Conservation (phyloP, 2,797 vertebrate genomes). For the Toxotes lorentzi region DNA sequence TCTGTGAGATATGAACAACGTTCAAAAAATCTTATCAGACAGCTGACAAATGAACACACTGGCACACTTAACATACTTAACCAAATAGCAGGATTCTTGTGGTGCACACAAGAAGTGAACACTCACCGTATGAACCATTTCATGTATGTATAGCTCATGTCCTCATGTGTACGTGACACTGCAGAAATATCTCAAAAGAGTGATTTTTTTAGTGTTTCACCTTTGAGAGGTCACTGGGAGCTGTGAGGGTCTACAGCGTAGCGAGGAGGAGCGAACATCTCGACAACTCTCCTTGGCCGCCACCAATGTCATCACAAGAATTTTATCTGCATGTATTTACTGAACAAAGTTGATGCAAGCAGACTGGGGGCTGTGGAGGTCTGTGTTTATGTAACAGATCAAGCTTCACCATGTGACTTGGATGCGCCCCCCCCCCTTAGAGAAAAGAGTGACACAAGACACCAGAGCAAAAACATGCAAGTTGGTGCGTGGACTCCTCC, state of each 20-base stretch:
- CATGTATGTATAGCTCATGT: background rate
- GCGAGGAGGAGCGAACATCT: conserved; percentile 67
- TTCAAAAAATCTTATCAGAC: conserved; percentile 2
- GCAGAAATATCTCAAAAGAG: background rate
- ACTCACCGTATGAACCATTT: background rate
- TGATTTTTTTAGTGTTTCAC: conserved; percentile 36
- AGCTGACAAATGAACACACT: conserved; percentile 14
- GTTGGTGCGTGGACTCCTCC: conserved; percentile 62
- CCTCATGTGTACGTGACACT: background rate
- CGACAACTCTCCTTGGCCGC: conserved; percentile 75
- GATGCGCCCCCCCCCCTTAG: conserved; percentile 55
- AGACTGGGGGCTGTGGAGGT: conserved; percentile 78
- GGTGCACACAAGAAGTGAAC: background rate
- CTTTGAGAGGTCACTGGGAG: conserved; percentile 63
- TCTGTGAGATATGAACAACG: conserved; percentile 16
- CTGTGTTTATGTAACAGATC: conserved; percentile 84
- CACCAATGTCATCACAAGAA: conserved; percentile 76
- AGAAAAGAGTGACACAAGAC: conserved; percentile 83
- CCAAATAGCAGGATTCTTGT: background rate
- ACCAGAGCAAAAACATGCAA: conserved; percentile 73
- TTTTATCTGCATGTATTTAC: conserved; percentile 67
- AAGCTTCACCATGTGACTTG: conserved; percentile 80
- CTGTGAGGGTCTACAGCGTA: conserved; percentile 57
- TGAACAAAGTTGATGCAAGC: conserved; percentile 80
- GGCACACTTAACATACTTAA: background rate